A percentile compares a stretch with the other conserved stretches of the same genome.
These are phyloP conservation scores for Zaprionus lineosus DNA, from an alignment of 2,888 invertebrate genomes.

Conservation along the genomic window DNA sequence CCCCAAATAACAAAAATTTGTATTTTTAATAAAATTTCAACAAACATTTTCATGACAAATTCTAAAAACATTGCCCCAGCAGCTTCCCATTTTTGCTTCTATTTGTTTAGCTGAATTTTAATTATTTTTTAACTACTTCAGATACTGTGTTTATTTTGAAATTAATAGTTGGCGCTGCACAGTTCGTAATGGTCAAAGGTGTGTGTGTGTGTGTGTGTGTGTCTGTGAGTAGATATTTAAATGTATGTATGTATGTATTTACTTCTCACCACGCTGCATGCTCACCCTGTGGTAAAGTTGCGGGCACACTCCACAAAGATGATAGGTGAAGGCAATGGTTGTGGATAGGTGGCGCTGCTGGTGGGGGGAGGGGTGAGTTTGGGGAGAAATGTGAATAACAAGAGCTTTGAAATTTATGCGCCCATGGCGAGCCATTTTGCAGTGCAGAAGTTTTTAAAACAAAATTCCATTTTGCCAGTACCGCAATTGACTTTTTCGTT, in stretches of 20 bases:
- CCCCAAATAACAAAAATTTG: too few relatives aligned
- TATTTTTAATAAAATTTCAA: too few relatives aligned
- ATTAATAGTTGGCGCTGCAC: too few relatives aligned
- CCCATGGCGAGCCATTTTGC: constrained; percentile 70
- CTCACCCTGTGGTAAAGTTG: constrained; percentile 38
- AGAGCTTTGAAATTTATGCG: constrained; percentile 63
- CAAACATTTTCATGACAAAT: too few relatives aligned
- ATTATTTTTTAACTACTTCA: too few relatives aligned
- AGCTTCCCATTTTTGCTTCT: too few relatives aligned
- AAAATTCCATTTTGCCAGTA: constrained; percentile 66
- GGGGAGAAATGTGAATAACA: constrained; percentile 16
- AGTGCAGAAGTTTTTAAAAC: constrained; percentile 57
- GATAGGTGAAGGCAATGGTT: neutral
- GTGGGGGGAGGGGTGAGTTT: neutral
- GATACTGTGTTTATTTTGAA: too few relatives aligned
- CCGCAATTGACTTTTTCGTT: constrained; percentile 69
- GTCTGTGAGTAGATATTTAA: neutral
- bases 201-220: too few relatives aligned
- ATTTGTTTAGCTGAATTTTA: too few relatives aligned
- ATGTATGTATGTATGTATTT: constrained; percentile 1
- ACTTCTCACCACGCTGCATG: constrained; percentile 24
- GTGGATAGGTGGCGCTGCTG: neutral
- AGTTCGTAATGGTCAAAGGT: too few relatives aligned
- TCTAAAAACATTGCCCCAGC: too few relatives aligned
- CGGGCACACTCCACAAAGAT: constrained; percentile 9